Base-by-base conservation (phyloP, 2,113 vertebrate species). In the Syngnathus typhle region DNA sequence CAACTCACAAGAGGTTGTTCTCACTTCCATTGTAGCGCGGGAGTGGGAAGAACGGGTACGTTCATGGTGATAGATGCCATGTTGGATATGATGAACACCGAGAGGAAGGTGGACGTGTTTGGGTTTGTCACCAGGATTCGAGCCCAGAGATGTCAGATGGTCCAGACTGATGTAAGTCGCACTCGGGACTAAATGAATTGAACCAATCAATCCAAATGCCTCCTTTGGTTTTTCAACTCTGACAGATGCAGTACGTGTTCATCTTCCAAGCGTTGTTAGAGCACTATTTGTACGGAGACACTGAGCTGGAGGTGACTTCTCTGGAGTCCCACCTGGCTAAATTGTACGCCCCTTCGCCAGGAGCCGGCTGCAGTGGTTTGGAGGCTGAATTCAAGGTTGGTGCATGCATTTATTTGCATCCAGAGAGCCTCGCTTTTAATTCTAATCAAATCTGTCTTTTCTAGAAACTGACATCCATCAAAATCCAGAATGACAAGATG, bases 401-500 rank as follows among this genome's bases (percentile, higher is more conserved):
- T 56, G 21, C 56, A 6, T 44, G 36, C 59, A 44, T 51, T 36
- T 7, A n/a, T 54, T 38, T 52, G 72, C 55, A 23, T 16, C 11
- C 13, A 56, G 58, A 37, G 51, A 4, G 15, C 23, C 39, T 37
- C 13, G n/a, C 49, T 60, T 12, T 51, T 12, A 27, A 62, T 7
- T 44, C 16, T 37, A 65, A 65, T 65, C 1, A 11, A 8, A 49
- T n/a, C 6, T 52, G 36, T 11, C 19, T 7, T 38, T 76, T 32
- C 23, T 60, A 98, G 96, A 99, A 99, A 66, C 91, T 99, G 78
- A 99, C 97, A 60, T 98, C 96, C 18, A 98, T 99, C 89, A 99
- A 99, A 91, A 99, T 99, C 81, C 97, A 99, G 87, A 99, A 99
- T 1, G 97, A 99, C 85, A 99, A 99, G 88, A 99, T 99, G 96